These are phyloP conservation scores for Periplaneta americana DNA, from an alignment of 1,140 invertebrate genomes.

Conservation along the genomic window DNA sequence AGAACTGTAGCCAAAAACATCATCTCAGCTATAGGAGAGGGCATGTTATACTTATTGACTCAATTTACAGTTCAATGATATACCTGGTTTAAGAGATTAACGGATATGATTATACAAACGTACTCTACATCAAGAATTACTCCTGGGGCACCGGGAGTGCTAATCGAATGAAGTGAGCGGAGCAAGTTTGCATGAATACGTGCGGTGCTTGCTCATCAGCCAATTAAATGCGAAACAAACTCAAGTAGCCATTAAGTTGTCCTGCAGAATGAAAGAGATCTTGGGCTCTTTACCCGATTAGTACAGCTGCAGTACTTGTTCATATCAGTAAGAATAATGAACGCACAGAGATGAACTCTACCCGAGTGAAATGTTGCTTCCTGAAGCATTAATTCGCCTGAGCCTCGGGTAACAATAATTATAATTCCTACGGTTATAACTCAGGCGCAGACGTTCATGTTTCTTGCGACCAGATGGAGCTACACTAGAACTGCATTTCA, in stretches of 20 bases:
- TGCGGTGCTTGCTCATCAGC: background rate
- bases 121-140: background rate
- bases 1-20: too few species aligned
- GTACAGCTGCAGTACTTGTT: background rate
- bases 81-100: background rate
- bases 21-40: too few species aligned
- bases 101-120: background rate
- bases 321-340: too few species aligned
- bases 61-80: background rate
- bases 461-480: too few species aligned
- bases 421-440: too few species aligned
- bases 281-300: background rate
- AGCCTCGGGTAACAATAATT: too few species aligned
- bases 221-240: background rate
- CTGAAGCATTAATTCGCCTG: too few species aligned
- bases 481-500: too few species aligned
- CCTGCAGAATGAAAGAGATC: background rate
- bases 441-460: too few species aligned
- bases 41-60: background rate
- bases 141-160: background rate
- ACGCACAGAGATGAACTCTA: too few species aligned
- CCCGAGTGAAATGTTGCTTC: too few species aligned
- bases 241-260: background rate
- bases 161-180: background rate
- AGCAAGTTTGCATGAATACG: background rate